Evolutionary conservation across 2,797 vertebrate genomes (phyloP).

Genomic region (Anniella stebbinsi): DNA sequence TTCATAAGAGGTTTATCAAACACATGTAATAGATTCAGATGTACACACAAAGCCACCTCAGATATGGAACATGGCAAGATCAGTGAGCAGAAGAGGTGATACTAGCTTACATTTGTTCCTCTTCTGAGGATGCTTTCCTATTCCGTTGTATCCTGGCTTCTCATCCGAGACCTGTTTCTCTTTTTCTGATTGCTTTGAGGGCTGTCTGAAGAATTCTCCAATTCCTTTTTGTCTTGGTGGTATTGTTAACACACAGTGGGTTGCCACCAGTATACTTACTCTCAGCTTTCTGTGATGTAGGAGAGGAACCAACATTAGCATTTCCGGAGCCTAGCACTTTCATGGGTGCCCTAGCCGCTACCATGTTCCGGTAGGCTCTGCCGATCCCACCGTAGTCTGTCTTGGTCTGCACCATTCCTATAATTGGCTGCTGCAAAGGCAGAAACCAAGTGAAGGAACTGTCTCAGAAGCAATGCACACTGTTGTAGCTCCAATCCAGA

Average conservation of each 20-base stretch:
- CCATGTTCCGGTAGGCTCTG: too few relatives aligned
- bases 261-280: slow-evolving; percentile 83
- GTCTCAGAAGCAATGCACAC: too few relatives aligned
- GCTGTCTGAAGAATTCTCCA: slow-evolving; percentile 88
- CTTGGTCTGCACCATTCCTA: too few relatives aligned
- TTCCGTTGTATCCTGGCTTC: slow-evolving; percentile 84
- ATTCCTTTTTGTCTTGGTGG: slow-evolving; percentile 93
- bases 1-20: background rate
- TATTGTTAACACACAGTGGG: slow-evolving; percentile 91
- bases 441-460: too few relatives aligned
- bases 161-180: slow-evolving; percentile 83
- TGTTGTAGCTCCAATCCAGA: too few relatives aligned
- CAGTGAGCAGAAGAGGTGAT: slow-evolving; percentile 43
- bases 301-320: too few relatives aligned
- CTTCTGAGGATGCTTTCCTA: slow-evolving; percentile 68
- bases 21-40: slow-evolving; percentile 18
- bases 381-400: too few relatives aligned
- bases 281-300: slow-evolving; percentile 74
- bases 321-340: too few relatives aligned
- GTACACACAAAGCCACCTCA: background rate
- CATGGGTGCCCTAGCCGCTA: too few relatives aligned
- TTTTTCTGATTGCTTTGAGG: slow-evolving; percentile 82
- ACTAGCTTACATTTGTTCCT: slow-evolving; percentile 63
- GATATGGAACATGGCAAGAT: background rate
- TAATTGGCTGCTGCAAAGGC: too few relatives aligned